phyloP scores from a whole-genome alignment of 2,113 vertebrate species.

The Chloebia gouldiae region DNA sequence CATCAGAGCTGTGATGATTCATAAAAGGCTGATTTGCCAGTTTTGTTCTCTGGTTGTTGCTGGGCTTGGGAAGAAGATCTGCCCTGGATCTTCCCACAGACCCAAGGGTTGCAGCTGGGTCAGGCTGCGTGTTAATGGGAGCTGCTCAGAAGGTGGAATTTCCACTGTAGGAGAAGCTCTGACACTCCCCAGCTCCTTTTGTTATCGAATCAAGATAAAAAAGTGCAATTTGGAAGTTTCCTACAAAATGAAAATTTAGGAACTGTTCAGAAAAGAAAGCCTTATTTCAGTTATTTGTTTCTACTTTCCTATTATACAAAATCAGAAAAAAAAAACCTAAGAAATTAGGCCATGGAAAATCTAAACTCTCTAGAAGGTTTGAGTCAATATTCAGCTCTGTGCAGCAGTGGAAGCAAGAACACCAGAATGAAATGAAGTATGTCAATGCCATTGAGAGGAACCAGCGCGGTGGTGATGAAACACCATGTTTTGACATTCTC shows the following conservation, averaged over 20 bases:
- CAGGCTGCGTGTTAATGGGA: neutral
- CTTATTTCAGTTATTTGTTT: neutral
- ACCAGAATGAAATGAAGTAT: neutral
- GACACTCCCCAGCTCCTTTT: neutral
- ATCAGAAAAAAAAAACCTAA: neutral
- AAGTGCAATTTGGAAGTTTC: neutral
- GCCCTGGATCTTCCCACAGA: neutral
- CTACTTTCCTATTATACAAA: neutral
- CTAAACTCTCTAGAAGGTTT: neutral
- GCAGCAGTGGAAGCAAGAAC: neutral
- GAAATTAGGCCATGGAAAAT: neutral
- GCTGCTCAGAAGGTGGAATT: neutral
- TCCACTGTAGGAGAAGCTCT: neutral
- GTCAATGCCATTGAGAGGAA: neutral
- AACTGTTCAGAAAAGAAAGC: neutral
- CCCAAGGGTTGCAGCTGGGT: neutral
- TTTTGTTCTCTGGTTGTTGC: neutral
- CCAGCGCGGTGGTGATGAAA: neutral
- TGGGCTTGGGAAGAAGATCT: neutral
- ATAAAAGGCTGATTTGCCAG: neutral
- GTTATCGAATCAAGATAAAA: neutral
- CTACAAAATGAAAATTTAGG: neutral
- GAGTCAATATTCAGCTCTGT: neutral
- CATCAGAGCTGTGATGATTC: neutral
- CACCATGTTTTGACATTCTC: conserved; percentile 57